Percentiles rank a stretch among this genome's conserved stretches.
These are phyloP conservation scores for Lasiommata megera DNA, from an alignment of 2,888 invertebrate species.

Conservation along the genomic window DNA sequence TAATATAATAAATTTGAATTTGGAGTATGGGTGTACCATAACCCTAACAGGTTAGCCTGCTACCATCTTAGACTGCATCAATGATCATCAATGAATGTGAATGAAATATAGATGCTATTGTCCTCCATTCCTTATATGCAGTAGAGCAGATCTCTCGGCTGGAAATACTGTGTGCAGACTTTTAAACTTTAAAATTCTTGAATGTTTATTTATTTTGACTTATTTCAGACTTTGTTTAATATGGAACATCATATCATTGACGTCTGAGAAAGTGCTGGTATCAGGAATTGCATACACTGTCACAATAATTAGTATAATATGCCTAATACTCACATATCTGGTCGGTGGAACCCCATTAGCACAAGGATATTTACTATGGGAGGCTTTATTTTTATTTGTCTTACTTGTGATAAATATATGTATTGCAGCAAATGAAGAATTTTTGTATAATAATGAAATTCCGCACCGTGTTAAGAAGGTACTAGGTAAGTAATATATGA, in stretches of 20 bases:
- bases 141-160: no score
- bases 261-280: constrained; percentile 68
- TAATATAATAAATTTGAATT: no score
- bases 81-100: no score
- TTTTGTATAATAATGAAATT: constrained; percentile 77
- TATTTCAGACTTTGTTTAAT: constrained; percentile 59
- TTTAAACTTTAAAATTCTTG: no score
- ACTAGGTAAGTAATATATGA: constrained; percentile 52
- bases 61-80: no score
- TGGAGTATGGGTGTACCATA: no score
- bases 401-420: constrained; percentile 67
- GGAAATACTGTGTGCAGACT: no score
- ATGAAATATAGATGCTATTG: no score
- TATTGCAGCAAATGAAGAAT: constrained; percentile 73
- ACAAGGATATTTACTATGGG: constrained; percentile 66
- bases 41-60: no score
- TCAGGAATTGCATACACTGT: constrained; percentile 72
- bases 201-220: no score
- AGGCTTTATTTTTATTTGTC: constrained; percentile 67
- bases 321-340: constrained; percentile 64
- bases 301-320: constrained; percentile 62
- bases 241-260: constrained; percentile 69
- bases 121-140: no score
- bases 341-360: constrained; percentile 65
- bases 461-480: constrained; percentile 74